Percentiles rank a stretch among this genome's conserved stretches.
Conservation (phyloP, 2,888 invertebrate species). For the Pachydiplax longipennis region DNA sequence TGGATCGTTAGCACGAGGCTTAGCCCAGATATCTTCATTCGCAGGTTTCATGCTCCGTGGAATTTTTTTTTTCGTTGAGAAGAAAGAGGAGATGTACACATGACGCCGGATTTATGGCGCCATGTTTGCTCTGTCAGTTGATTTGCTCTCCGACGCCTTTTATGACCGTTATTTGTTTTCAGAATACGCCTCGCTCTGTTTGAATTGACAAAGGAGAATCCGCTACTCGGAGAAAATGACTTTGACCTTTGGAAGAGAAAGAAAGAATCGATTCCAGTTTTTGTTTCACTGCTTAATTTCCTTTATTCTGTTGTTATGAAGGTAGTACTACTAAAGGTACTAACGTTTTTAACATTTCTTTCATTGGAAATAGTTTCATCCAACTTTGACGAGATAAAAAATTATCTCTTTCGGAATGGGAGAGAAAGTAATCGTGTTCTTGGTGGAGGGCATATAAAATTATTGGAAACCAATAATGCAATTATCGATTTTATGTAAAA, state of each 20-base stretch:
- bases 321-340: too few species aligned
- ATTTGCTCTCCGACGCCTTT: not conserved
- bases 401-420: too few species aligned
- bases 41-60: not conserved
- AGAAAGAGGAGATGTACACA: not conserved
- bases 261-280: too few species aligned
- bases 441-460: too few species aligned
- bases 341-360: too few species aligned
- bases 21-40: not conserved
- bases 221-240: not conserved
- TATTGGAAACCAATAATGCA: too few species aligned
- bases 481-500: too few species aligned
- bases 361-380: too few species aligned
- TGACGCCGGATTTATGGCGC: not conserved
- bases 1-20: not conserved
- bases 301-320: too few species aligned
- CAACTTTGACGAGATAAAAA: too few species aligned
- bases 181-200: not conserved
- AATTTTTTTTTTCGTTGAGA: not conserved
- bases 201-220: not conserved
- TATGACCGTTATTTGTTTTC: not conserved
- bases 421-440: too few species aligned
- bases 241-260: not conserved
- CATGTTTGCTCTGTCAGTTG: not conserved
- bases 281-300: too few species aligned